Evolutionary conservation across 2,113 vertebrate species (phyloP).

Genomic region (Desmodus rotundus): DNA sequence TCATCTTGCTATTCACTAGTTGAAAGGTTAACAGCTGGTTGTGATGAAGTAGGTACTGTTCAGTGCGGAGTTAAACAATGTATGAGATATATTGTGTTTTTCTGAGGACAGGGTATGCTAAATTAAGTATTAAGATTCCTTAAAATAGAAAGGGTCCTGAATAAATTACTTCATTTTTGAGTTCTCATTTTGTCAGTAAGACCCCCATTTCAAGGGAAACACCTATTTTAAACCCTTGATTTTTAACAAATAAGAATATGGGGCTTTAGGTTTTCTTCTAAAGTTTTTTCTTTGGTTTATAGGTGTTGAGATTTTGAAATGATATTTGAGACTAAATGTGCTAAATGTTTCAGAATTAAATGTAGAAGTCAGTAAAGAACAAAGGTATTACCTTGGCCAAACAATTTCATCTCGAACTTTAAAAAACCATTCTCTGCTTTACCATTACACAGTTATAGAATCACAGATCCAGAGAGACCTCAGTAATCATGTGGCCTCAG

Average conservation of each 20-base stretch:
- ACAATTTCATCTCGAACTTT: background rate
- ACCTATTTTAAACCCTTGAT: background rate
- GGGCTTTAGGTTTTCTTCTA: background rate
- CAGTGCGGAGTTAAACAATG: background rate
- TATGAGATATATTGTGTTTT: background rate
- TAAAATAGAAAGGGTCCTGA: background rate
- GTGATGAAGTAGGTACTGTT: background rate
- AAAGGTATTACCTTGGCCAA: background rate
- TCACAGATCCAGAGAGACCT: background rate
- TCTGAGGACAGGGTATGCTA: background rate
- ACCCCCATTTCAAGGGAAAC: background rate
- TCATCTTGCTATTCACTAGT: background rate
- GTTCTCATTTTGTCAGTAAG: background rate
- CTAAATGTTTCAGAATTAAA: background rate
- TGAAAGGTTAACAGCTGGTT: background rate
- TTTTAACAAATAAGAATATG: background rate
- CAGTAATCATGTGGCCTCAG: background rate
- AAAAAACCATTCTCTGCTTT: background rate
- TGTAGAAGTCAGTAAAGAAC: background rate
- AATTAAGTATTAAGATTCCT: background rate
- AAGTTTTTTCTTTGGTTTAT: background rate
- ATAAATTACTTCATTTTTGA: constrained; percentile 16
- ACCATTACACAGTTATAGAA: background rate
- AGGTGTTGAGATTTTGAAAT: background rate
- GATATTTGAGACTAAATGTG: background rate